These are phyloP conservation scores for Caenorhabditis macrosperma DNA, from an alignment of 2,888 invertebrate genomes.

Conservation along the genomic window DNA sequence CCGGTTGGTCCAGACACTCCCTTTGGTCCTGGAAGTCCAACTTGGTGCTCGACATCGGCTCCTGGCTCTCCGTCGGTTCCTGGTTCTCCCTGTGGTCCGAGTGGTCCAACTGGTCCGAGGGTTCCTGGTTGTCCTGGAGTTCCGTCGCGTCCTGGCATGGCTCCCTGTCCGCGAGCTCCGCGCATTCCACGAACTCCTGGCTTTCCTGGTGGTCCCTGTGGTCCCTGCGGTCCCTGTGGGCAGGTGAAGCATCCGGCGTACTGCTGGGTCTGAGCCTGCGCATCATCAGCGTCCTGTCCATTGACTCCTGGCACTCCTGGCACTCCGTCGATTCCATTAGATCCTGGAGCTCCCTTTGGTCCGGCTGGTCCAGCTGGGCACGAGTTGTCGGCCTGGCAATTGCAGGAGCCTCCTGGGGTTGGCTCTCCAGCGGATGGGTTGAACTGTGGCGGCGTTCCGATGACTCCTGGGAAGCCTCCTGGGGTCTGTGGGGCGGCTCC, in stretches of 20 bases:
- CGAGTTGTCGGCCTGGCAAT: conserved; percentile 69
- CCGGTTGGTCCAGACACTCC: conserved; percentile 65
- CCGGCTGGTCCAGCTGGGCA: conserved; percentile 74
- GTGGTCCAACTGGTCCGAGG: conserved; percentile 68
- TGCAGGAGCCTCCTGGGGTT: conserved; percentile 60
- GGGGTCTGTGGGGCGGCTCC: conserved; percentile 31
- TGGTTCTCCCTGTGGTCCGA: conserved; percentile 70
- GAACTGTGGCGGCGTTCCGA: conserved; percentile 61
- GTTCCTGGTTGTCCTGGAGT: conserved; percentile 72
- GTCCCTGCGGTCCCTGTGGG: conserved; percentile 70
- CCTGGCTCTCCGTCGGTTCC: conserved; percentile 75
- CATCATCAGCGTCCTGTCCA: conserved; percentile 71
- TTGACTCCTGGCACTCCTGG: conserved; percentile 72
- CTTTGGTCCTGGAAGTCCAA: conserved; percentile 74
- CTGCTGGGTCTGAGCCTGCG: conserved; percentile 74
- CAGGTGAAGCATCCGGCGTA: conserved; percentile 76
- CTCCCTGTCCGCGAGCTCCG: conserved; percentile 76
- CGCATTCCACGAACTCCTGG: conserved; percentile 75
- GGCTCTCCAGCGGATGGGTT: conserved; percentile 59
- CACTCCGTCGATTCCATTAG: conserved; percentile 72
- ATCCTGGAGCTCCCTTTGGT: conserved; percentile 69
- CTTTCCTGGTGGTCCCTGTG: conserved; percentile 65
- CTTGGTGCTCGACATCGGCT: conserved; percentile 71
- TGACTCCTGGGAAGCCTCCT: conserved; percentile 59
- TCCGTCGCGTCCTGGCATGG: conserved; percentile 76